Evolutionary conservation across 2,797 vertebrate species (phyloP), one percentile per base, ranked within the genome.

Genomic region (Liasis olivaceus): DNA sequence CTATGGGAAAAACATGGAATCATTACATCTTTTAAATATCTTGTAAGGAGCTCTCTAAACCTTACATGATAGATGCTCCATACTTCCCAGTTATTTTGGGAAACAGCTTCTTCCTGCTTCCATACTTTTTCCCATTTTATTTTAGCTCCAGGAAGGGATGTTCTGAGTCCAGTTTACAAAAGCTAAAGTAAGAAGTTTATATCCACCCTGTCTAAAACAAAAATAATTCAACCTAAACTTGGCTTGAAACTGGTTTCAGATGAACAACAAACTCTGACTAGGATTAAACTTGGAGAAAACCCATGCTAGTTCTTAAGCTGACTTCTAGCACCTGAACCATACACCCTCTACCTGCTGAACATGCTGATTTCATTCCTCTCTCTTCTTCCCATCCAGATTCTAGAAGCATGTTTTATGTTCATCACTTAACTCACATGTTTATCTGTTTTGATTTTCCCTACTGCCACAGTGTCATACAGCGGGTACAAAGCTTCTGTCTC

Each of bases 381-480:
- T 89, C 12, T 91, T 93, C 69, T 84, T 22, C 20, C 92, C 0
- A 0, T 93, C n/a, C 17, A 4, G 20, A 26, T 93, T 15, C 14
- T 63, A 63, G 88, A 69, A 89, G 13, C 90, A 90, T 88, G 59
- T 24, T 94, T 95, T 92, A 72, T 91, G 11, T 0, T 0, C 56
- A 90, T 94, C 11, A 59, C 13, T 9, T 86, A 90, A 36, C 54
- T 95, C 24, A 20, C 91, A 87, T 56, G 63, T 93, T 93, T 91
- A 60, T 42, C 26, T 63, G 60, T 92, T 89, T 90, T 88, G 85
- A 59, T 72, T 86, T 91, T 85, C 58, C 17, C 31, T 51, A 24
- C 69, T 51, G 24, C 69, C 58, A 91, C 47, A 64, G 31, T 81
- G 59, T 81, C 31, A 58, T 91, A 90, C 86, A 8, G 28, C 54